phyloP scores from a whole-genome alignment of 2,113 vertebrate genomes.

The Sander lucioperca region DNA sequence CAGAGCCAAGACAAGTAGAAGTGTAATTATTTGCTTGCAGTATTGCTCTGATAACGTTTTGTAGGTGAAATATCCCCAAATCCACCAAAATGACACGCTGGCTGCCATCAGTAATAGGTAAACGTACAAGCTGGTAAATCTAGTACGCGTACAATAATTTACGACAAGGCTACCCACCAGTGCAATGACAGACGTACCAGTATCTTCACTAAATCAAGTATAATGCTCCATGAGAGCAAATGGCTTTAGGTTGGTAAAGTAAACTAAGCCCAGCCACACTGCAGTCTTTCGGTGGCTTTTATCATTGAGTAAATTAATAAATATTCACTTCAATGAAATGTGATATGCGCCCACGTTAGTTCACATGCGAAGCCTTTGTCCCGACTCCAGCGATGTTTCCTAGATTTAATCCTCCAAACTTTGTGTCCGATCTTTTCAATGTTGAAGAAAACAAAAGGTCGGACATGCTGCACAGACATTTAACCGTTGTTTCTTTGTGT shows the following conservation, averaged over 20 bases:
- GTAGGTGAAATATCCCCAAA: conserved; percentile 13
- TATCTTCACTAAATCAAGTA: conserved; percentile 29
- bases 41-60: conserved; percentile 24
- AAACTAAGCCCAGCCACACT: neutral
- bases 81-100: conserved; percentile 22
- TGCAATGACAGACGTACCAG: conserved; percentile 45
- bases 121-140: neutral
- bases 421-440: neutral
- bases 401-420: neutral
- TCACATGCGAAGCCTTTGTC: neutral
- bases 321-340: conserved; percentile 4
- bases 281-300: neutral
- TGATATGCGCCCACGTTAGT: neutral
- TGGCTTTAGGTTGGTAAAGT: conserved; percentile 22
- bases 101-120: conserved; percentile 15
- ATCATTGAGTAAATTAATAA: neutral
- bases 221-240: conserved; percentile 11
- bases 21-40: conserved; percentile 9
- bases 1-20: conserved; percentile 5
- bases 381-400: neutral
- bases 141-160: conserved; percentile 25
- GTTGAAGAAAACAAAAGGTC: neutral
- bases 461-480: neutral
- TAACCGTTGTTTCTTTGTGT: neutral
- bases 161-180: conserved; percentile 34